These are phyloP conservation scores for Hippocampus mohnikei DNA, from an alignment of 2,113 vertebrate genomes.

Conservation along the genomic window DNA sequence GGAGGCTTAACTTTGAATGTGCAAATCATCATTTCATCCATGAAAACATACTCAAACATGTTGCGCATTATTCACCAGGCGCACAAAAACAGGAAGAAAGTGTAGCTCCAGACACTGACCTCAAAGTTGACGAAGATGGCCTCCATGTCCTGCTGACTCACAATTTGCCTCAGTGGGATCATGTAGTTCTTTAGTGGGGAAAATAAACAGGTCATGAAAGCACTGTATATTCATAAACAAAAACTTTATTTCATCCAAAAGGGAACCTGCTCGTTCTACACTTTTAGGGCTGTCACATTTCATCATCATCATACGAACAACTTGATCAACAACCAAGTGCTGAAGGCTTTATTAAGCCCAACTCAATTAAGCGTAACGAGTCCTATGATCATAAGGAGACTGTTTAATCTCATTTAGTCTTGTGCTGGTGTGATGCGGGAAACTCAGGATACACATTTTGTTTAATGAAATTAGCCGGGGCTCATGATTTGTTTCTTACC, in stretches of 20 bases:
- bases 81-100: slow-evolving; percentile 8
- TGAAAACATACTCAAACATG: background rate
- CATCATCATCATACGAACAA: slow-evolving; percentile 64
- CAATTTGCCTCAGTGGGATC: slow-evolving; percentile 85
- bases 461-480: slow-evolving; percentile 66
- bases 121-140: slow-evolving; percentile 94
- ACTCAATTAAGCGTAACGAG: slow-evolving; percentile 68
- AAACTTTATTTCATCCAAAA: background rate
- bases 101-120: slow-evolving; percentile 65
- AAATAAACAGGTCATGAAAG: background rate
- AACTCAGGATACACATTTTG: slow-evolving; percentile 58
- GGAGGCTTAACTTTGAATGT: background rate
- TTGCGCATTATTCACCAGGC: slow-evolving; percentile 26
- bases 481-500: slow-evolving; percentile 47
- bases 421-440: slow-evolving; percentile 27
- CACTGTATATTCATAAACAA: slow-evolving; percentile 1
- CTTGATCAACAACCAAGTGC: slow-evolving; percentile 58
- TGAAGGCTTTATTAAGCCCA: slow-evolving; percentile 65
- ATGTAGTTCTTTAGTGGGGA: slow-evolving; percentile 84
- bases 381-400: slow-evolving; percentile 55
- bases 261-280: slow-evolving; percentile 20
- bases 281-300: slow-evolving; percentile 55
- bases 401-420: slow-evolving; percentile 54
- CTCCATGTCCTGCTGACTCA: slow-evolving; percentile 85
- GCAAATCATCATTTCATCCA: background rate